Evolutionary conservation across 1,140 invertebrate species (phyloP), one percentile per base, ranked within the genome.

Genomic region (Drosophila azteca): DNA sequence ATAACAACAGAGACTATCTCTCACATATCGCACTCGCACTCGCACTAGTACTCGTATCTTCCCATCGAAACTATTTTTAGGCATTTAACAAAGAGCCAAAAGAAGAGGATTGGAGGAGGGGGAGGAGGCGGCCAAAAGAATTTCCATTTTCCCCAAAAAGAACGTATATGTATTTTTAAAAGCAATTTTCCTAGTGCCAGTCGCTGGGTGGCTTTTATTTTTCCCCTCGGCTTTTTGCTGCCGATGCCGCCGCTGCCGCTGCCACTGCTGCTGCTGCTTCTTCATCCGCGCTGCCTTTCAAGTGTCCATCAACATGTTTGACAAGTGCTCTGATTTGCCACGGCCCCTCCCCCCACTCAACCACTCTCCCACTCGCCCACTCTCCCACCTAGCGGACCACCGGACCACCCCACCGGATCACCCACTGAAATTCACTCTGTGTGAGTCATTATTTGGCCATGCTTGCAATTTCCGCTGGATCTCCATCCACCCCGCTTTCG

Each of bases 381-480:
- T 26, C 4, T 5, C 44, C 20, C 11, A 35, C 29, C 52, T 71
- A 6, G 3, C 62, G 20, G 29, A 26, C 26, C 26, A 24, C 8
- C 11, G 17, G 20, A 29, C n/a, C 49, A 29, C 3, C n/a, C 17
- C 11, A n/a, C 46, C 54, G 35, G 35, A 39, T 39, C 43, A 35
- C 22, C n/a, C 50, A 43, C 45, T 58, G 65, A 65, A 79, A 61
- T 67, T 39, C 35, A 39, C 60, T 67, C 66, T 80, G 72, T 74
- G 75, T 71, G 82, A 87, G 82, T 87, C 82, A 85, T 85, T 85
- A 84, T 84, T 85, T 85, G 82, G 82, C 75, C 78, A 85, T 87
- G 82, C 82, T 85, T 87, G 78, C 82, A 85, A 85, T 85, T 85
- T 85, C 82, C 82, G 82, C 54, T 70, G 9, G 8, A 35, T 24